Conservation (phyloP, 2,888 invertebrate species). For the Embidobia sp. region DNA sequence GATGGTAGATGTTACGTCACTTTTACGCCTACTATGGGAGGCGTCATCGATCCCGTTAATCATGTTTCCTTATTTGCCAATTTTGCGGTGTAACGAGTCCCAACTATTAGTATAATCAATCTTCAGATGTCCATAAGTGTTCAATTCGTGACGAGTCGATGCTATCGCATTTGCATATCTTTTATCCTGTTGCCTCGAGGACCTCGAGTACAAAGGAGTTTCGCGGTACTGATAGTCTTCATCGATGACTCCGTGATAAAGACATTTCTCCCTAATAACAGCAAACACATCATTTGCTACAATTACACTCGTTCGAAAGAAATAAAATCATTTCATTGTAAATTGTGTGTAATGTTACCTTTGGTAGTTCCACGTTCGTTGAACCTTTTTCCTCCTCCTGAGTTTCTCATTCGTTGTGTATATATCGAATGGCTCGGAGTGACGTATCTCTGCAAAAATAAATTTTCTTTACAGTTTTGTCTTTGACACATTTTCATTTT, state of each 20-base stretch:
- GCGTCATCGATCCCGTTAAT: slow-evolving; percentile 57
- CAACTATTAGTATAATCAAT: slow-evolving; percentile 92
- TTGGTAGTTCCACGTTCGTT: slow-evolving; percentile 66
- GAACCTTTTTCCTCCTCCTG: slow-evolving; percentile 68
- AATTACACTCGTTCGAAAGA: neutral
- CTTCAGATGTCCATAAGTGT: slow-evolving; percentile 89
- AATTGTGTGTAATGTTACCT: slow-evolving; percentile 62
- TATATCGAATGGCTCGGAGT: slow-evolving; percentile 70
- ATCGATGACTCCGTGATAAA: slow-evolving; percentile 69
- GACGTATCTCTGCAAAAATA: slow-evolving; percentile 70
- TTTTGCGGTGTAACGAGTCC: slow-evolving; percentile 90
- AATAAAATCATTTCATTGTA: slow-evolving; percentile 2
- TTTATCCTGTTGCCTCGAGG: slow-evolving; percentile 56
- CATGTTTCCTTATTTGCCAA: slow-evolving; percentile 82
- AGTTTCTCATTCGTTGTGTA: slow-evolving; percentile 70
- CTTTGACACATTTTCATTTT: too few relatives aligned
- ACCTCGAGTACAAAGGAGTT: slow-evolving; percentile 68
- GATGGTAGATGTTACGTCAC: slow-evolving; percentile 47
- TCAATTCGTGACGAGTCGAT: slow-evolving; percentile 87
- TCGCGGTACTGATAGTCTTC: slow-evolving; percentile 62
- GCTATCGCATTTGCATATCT: slow-evolving; percentile 75
- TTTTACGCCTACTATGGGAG: slow-evolving; percentile 51
- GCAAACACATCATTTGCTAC: slow-evolving; percentile 7
- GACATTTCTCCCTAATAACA: slow-evolving; percentile 68
- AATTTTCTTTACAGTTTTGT: too few relatives aligned